Percentiles rank a stretch among this genome's conserved stretches.
Evolutionary conservation across 2,797 vertebrate genomes (phyloP).

Genomic region (Spea hammondii): DNA sequence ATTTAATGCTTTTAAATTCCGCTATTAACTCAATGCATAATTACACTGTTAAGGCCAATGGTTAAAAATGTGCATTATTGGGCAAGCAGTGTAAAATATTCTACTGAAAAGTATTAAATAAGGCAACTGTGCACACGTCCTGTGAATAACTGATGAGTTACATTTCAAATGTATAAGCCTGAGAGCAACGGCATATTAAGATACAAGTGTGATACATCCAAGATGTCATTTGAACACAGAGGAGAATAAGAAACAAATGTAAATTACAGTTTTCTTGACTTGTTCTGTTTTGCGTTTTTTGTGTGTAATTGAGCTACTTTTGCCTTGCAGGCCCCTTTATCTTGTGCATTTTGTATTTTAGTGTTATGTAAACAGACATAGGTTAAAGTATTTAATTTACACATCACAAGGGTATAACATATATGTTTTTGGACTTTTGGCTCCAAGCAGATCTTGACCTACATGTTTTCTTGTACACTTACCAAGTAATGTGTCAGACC

Average conservation of each 20-base stretch:
- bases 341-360: background rate
- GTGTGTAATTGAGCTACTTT: slow-evolving; percentile 25
- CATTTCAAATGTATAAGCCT: background rate
- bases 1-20: slow-evolving; percentile 19
- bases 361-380: slow-evolving; percentile 44
- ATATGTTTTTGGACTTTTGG: slow-evolving; percentile 24
- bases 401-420: slow-evolving; percentile 19
- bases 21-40: slow-evolving; percentile 18
- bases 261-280: slow-evolving; percentile 21
- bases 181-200: slow-evolving; percentile 1
- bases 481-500: slow-evolving; percentile 21
- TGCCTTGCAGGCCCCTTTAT: slow-evolving; percentile 25
- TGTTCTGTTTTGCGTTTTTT: slow-evolving; percentile 5
- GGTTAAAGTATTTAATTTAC: slow-evolving; percentile 30
- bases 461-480: slow-evolving; percentile 28
- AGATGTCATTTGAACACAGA: slow-evolving; percentile 1
- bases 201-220: background rate
- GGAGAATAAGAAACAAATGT: slow-evolving; percentile 21
- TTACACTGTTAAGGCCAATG: slow-evolving; percentile 13
- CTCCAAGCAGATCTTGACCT: slow-evolving; percentile 31
- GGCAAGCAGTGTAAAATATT: slow-evolving; percentile 14
- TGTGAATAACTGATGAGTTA: slow-evolving; percentile 19
- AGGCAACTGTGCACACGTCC: slow-evolving; percentile 17
- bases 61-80: slow-evolving; percentile 30
- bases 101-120: slow-evolving; percentile 1